Conservation (phyloP, 2,888 invertebrate genomes). For the Mellilla xanthometata region DNA sequence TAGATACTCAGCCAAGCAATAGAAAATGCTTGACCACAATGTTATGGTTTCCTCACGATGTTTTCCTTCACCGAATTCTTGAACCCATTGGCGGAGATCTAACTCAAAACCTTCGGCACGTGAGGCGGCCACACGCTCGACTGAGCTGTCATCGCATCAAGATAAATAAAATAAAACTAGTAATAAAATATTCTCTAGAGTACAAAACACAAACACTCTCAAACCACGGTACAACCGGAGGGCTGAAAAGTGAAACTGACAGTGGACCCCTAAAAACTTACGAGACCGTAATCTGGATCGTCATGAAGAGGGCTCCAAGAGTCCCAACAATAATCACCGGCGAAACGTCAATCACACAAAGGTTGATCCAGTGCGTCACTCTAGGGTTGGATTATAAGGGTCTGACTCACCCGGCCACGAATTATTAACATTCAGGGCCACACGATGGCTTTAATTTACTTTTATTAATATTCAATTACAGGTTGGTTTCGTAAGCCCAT, state of each 20-base stretch:
- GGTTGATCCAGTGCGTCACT: constrained; percentile 63
- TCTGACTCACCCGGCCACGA: constrained; percentile 63
- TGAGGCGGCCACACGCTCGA: no score
- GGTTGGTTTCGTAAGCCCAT: constrained; percentile 45
- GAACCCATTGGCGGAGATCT: no score
- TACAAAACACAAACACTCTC: not conserved
- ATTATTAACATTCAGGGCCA: constrained; percentile 71
- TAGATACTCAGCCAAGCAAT: no score
- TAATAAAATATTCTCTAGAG: no score
- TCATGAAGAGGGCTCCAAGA: constrained; percentile 44
- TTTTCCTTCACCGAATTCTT: no score
- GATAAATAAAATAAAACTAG: no score
- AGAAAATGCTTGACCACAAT: no score
- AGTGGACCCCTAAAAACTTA: constrained; percentile 31
- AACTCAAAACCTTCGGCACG: no score
- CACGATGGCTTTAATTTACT: constrained; percentile 62
- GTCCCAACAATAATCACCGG: constrained; percentile 57
- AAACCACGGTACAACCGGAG: no score
- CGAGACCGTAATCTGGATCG: constrained; percentile 55
- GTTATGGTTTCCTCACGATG: no score
- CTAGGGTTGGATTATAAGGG: constrained; percentile 79
- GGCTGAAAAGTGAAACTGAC: no score
- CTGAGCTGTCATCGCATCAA: no score
- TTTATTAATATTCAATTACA: constrained; percentile 63
- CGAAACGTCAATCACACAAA: constrained; percentile 73